phyloP scores from a whole-genome alignment of 2,797 vertebrate genomes.

The Enteromius viviparus region DNA sequence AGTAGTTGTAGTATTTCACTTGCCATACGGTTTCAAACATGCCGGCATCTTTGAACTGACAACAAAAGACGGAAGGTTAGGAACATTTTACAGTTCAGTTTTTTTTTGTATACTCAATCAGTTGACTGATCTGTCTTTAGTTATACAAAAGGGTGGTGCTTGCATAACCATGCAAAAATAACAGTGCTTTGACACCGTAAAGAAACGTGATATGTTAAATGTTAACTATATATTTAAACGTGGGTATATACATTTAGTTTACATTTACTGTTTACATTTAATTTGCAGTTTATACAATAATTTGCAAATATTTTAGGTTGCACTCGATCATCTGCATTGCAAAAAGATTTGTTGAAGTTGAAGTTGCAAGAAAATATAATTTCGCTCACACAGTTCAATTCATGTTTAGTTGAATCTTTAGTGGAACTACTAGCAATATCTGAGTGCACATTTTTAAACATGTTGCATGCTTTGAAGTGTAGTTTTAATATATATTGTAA shows the following conservation, averaged over 20 bases:
- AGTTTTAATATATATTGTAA: background rate
- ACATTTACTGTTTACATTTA: background rate
- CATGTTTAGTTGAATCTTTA: background rate
- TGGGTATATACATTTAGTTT: background rate
- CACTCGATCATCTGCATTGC: background rate
- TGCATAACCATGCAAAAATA: background rate
- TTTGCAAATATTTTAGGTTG: background rate
- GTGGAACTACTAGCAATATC: background rate
- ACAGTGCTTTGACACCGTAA: background rate
- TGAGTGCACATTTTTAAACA: background rate
- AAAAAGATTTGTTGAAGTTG: background rate
- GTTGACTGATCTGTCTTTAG: background rate
- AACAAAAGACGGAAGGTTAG: constrained; percentile 3
- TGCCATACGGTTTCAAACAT: constrained; percentile 98
- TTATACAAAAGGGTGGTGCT: background rate
- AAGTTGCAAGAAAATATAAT: background rate
- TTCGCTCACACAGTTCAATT: background rate
- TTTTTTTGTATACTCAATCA: background rate
- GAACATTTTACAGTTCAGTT: background rate
- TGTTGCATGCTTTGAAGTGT: background rate
- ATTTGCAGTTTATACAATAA: background rate
- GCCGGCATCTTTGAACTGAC: constrained; percentile 86
- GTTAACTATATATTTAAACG: background rate
- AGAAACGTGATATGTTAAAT: background rate
- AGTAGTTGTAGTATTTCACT: constrained; percentile 99